Evolutionary conservation across 2,113 vertebrate species (phyloP), one percentile per base, ranked within the genome.

Genomic region (Eclectus roratus): DNA sequence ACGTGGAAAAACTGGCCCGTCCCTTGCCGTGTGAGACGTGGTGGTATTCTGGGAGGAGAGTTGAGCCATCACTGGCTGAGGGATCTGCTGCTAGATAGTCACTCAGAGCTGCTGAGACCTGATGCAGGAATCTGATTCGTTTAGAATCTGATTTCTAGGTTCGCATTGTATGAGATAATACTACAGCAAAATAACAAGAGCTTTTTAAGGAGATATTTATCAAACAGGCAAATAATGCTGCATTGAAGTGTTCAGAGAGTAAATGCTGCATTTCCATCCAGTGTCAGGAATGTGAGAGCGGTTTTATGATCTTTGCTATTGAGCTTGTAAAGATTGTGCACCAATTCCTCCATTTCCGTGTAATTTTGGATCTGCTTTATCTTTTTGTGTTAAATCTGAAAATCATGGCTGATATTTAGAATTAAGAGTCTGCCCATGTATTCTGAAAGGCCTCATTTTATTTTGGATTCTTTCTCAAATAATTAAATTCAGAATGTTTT

Each of bases 11-110:
- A 82, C 4, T 31, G 49, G 11, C 23, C 24, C 5, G 19, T 84
- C 11, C 23, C 10, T 46, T 35, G 15, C 19, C 9, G 11, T 13
- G 13, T 1, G 7, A 43, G 43, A 15, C 0, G 17, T 14, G 5
- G 31, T 37, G 24, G 7, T 1, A 8, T 10, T 6, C 25, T 58
- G 46, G 17, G 31, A 71, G 10, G 33, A 79, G 31, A 63, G 46
- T 24, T 7, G 31, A 73, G 15, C 28, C 23, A 8, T 61, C 37
- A 13, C 41, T 79, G 29, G 31, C 52, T 49, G n/a, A 47, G 23
- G 16, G 8, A 39, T 61, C 33, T 90, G 44, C 44, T 73, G 58
- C 89, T 72, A 4, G 0, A 0, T 28, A 68, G 52, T 15, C 37
- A n/a, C 52, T 39, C 53, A 49, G 55, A 84, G 28, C 21, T 71